These are phyloP conservation scores for Toxotes chatareus DNA, from an alignment of 2,113 vertebrate species.

Conservation along the genomic window DNA sequence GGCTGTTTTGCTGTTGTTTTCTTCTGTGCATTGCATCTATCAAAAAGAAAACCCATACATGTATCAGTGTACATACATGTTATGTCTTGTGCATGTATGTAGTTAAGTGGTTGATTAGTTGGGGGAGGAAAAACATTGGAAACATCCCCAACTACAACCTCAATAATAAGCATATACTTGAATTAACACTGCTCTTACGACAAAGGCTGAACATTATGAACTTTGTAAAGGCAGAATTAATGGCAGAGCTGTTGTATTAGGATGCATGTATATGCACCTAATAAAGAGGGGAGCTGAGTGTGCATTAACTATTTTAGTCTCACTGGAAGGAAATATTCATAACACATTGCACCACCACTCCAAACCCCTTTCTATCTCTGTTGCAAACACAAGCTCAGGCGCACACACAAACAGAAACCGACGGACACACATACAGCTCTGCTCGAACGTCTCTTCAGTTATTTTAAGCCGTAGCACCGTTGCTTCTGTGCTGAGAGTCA, in stretches of 20 bases:
- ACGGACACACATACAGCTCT: neutral
- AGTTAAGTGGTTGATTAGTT: neutral
- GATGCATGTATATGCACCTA: neutral
- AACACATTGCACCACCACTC: neutral
- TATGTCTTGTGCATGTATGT: neutral
- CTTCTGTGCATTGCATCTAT: neutral
- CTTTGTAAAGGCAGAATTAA: neutral
- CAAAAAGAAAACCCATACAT: no score
- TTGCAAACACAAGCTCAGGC: neutral
- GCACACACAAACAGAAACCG: constrained; percentile 10
- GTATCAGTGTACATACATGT: no score
- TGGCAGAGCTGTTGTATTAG: neutral
- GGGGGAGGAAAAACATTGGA: neutral
- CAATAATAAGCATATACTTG: no score
- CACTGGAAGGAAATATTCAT: neutral
- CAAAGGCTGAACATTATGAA: neutral
- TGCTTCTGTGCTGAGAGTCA: constrained; percentile 17
- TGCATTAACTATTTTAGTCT: constrained; percentile 3
- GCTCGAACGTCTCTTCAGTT: constrained; percentile 26
- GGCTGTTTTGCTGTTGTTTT: neutral
- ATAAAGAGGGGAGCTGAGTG: neutral
- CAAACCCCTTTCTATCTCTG: neutral
- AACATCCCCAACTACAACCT: neutral
- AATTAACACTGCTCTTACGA: neutral
- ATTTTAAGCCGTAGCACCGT: constrained; percentile 29